Evolutionary conservation across 2,888 invertebrate species (phyloP), one percentile per base, ranked within the genome.

Genomic region (Podabrus alpinus): DNA sequence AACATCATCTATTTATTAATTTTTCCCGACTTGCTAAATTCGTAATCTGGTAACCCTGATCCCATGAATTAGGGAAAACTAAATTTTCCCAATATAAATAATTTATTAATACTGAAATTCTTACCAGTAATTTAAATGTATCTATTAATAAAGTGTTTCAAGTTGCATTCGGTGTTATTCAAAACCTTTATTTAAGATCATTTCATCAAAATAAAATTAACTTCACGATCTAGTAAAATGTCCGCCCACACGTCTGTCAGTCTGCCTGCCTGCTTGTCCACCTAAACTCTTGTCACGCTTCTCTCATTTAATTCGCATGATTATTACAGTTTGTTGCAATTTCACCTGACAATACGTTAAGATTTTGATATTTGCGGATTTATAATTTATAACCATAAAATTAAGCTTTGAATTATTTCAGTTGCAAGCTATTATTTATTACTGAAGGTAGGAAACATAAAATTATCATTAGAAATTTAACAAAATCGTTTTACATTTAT

Each of bases 181-280:
- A 64, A 64, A 21, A 64, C 19, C 62, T 21, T 45, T 70, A 74
- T 25, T 73, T 71, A 74, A 74, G 45, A 69, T 29, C 75, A 75
- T 75, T 75, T 69, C 68, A 69, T 75, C 75, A 66, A 75, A 75
- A 75, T 68, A 72, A 75, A 75, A 72, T 75, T 64, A 72, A 67
- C 66, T 74, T 68, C 75, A 72, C 69, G 68, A 72, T 72, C 24
- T 29, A 45, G 29, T 21, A 59, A 72, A 67, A 69, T 75, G 75
- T 75, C 75, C 75, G 69, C 75, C 75, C 72, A 75, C 75, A 72
- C 60, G 75, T 72, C 75, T 68, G 64, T 75, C 75, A 69, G 72
- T 75, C 75, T 69, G 69, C 62, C 75, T 45, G 66, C 75, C 75
- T 61, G 66, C 75, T 69, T 75, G 72, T 75, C 72, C 72, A 69